Evolutionary conservation across 2,797 vertebrate genomes (phyloP), one percentile per base, ranked within the genome.

Genomic region (Salarias fasciatus): DNA sequence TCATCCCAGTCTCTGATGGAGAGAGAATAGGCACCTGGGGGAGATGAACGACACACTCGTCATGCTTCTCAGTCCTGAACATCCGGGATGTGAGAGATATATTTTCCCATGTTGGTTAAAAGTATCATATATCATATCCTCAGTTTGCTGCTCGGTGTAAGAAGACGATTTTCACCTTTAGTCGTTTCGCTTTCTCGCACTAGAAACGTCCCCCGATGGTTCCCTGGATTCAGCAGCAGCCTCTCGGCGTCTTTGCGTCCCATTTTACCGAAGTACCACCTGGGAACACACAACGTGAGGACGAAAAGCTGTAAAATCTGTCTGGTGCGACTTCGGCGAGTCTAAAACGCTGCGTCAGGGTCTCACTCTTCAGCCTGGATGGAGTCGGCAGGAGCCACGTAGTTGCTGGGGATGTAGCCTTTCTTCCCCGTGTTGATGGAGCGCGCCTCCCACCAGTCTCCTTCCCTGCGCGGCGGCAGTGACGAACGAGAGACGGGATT

Each of bases 211-310:
- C 97, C 97, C 72, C 94, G 93, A 50, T 95, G 91, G 84, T 98
- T 98, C n/a, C 96, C 97, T 40, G 95, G 94, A 86, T 94, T 96
- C 86, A 98, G 82, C 78, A 98, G 95, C 59, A 98, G 84, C 79
- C 96, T 93, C 87, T 98, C 97, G 4, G 96, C 96, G 79, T 98
- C 97, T 89, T 98, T 98, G 46, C 97, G 94, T 29, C 97, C 96
- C 96, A 98, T 97, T 91, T 98, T 98, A 48, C 96, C 95, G 92
- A 98, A 98, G 92, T 98, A 98, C 96, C 96, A 98, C 85, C 96
- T 98, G 65, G 14, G 71, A 46, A 63, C 9, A 10, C 70, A 13
- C 0, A 15, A 36, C 4, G 38, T 4, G 12, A 5, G 11, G 43
- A 44, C 11, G 35, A 6, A 6, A 9, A 6, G 33, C 33, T 24